Percentiles rank a stretch among this genome's conserved stretches.
Conservation (phyloP, 2,113 vertebrate species). For the Puma concolor region DNA sequence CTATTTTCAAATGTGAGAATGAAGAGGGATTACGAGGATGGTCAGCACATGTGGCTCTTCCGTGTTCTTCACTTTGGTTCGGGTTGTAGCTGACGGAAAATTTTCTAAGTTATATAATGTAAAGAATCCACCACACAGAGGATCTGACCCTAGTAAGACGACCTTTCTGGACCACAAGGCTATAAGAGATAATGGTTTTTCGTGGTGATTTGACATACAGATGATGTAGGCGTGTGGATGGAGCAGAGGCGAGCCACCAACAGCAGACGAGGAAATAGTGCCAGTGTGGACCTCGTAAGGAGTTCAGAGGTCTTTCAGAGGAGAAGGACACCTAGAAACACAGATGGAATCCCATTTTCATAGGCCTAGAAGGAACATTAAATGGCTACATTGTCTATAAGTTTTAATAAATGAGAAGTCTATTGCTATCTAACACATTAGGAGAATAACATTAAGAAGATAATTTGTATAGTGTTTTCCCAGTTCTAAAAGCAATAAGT, state of each 20-base stretch:
- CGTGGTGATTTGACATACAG: not conserved
- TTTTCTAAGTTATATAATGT: not conserved
- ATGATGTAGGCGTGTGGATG: not conserved
- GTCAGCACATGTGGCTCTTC: not conserved
- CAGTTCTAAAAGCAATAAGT: conserved; percentile 24
- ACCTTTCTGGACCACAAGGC: not conserved
- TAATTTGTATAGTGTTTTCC: not conserved
- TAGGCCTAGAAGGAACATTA: not conserved
- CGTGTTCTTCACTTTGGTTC: not conserved
- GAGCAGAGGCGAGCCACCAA: not conserved
- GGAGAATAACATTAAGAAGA: not conserved
- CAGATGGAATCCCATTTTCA: not conserved
- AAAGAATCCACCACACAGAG: not conserved
- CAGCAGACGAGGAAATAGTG: not conserved
- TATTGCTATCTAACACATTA: not conserved
- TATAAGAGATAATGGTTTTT: not conserved
- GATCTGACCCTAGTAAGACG: not conserved
- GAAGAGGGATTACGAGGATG: not conserved
- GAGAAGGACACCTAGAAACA: not conserved
- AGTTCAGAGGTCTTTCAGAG: not conserved
- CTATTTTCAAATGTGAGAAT: not conserved
- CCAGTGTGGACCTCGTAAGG: not conserved
- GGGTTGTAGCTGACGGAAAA: not conserved
- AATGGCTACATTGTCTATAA: not conserved
- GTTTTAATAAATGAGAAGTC: conserved; percentile 5